Base-by-base conservation (phyloP, 2,888 invertebrate genomes). In the Camptogramma bilineatum region DNA sequence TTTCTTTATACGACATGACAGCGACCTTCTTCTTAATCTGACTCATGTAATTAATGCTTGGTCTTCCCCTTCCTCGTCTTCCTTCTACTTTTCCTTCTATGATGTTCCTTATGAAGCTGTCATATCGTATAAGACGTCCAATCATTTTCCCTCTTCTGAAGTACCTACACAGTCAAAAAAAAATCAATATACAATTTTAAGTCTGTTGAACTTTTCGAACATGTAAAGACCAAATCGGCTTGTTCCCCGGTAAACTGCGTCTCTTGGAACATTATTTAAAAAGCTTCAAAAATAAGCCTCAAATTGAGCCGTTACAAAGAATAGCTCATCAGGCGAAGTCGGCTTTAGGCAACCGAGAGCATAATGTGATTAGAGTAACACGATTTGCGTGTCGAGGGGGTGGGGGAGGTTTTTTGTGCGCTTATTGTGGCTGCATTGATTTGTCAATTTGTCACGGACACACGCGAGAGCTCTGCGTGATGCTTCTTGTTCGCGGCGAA, bases 301-400 rank as follows among this genome's bases (percentile, higher is more conserved):
- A 34, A 65, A 61, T 61, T 53, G 65, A 65, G 61, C 56, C 53
- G 65, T 65, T 61, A 65, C 61, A 84, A 84, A 89, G 87, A 90
- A 90, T 89, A 82, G 86, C 83, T 90, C 86, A 86, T 90, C 88
- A 89, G 74, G 76, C 81, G 80, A 80, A 78, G 80, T 76, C 78
- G 80, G 82, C 75, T 80, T 79, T 68, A 76, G 74, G 71, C 73
- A 69, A 72, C 64, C 76, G 74, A 70, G 81, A 81, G 75, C 66
- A 68, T 88, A 85, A 89, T 81, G 66, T 73, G 78, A 84, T 89
- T 88, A 88, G 58, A 64, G 68, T 87, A 86, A 89, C 84, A 83
- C 74, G 82, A 84, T 87, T 87, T 82, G 78, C 68, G 70, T 70
- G 72, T 62, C 65, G 51, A 17, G 62, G 57, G 54, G 59, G 55